phyloP scores from a whole-genome alignment of 2,888 invertebrate genomes.

The Geotrupes spiniger region DNA sequence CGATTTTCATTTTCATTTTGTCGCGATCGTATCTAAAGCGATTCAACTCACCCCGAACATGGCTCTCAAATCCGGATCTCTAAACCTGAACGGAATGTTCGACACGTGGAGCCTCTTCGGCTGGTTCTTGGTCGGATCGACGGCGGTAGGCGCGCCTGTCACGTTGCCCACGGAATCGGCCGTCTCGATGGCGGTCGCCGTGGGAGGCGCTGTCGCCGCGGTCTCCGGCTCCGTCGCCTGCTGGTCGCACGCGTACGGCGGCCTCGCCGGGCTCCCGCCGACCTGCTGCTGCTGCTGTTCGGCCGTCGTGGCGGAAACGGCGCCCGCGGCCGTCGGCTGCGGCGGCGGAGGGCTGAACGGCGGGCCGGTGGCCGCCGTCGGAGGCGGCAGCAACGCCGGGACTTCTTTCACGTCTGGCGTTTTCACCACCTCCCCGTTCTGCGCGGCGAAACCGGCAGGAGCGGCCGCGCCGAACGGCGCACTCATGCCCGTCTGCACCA shows the following conservation, averaged over 20 bases:
- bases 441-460: conserved; percentile 55
- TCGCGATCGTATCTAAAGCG: too few species aligned
- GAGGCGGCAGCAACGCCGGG: conserved; percentile 55
- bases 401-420: conserved; percentile 48
- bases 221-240: conserved; percentile 29
- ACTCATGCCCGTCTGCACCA: conserved; percentile 90
- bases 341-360: conserved; percentile 49
- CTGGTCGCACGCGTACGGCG: conserved; percentile 42
- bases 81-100: conserved; percentile 99
- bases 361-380: conserved; percentile 40
- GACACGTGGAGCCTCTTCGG: conserved; percentile 98
- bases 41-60: conserved; percentile 93
- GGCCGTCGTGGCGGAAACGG: conserved; percentile 47
- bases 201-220: conserved; percentile 32
- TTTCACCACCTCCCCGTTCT: conserved; percentile 49
- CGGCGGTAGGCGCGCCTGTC: conserved; percentile 35
- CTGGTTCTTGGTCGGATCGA: conserved; percentile 63
- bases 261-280: conserved; percentile 47
- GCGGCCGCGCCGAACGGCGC: conserved; percentile 68
- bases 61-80: conserved; percentile 96
- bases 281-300: conserved; percentile 51
- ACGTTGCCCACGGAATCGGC: conserved; percentile 25
- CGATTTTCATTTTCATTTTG: too few species aligned
- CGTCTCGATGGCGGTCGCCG: conserved; percentile 37
- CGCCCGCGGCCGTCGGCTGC: conserved; percentile 46